Conservation (phyloP, 1,140 invertebrate species). For the Microplitis mediator region DNA sequence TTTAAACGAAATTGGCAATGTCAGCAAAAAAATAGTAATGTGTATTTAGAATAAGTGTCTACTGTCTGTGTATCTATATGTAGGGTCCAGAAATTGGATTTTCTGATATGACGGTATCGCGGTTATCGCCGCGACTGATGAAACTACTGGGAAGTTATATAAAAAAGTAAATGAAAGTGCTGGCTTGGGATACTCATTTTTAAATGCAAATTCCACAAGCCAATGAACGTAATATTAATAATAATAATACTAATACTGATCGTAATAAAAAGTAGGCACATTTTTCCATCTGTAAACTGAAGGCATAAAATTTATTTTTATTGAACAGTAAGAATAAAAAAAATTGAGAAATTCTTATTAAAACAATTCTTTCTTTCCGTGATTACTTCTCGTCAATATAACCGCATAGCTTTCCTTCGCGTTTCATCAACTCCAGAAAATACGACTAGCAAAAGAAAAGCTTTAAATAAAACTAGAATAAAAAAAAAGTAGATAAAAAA, state of each 20-base stretch:
- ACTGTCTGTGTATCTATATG: no score
- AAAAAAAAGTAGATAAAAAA: neutral
- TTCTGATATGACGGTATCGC: neutral
- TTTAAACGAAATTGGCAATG: no score
- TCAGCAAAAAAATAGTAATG: no score
- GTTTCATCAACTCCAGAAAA: neutral
- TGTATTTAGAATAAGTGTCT: no score
- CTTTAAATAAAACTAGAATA: neutral
- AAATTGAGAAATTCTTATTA: no score
- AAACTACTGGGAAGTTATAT: neutral
- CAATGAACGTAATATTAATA: neutral
- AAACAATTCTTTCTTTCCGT: neutral
- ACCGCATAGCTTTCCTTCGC: neutral
- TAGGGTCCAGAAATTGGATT: neutral
- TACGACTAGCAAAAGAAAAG: neutral
- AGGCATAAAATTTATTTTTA: no score
- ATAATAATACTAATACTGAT: neutral
- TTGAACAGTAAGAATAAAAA: no score
- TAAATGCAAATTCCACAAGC: slow-evolving; percentile 3
- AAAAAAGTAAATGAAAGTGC: neutral
- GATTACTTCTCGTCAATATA: slow-evolving; percentile 1
- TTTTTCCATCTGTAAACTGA: neutral
- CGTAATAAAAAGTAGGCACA: neutral
- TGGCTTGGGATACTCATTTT: neutral
- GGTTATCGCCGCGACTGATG: neutral